Base-by-base conservation (phyloP, 2,797 vertebrate genomes). In the Steatocranus sp. region DNA sequence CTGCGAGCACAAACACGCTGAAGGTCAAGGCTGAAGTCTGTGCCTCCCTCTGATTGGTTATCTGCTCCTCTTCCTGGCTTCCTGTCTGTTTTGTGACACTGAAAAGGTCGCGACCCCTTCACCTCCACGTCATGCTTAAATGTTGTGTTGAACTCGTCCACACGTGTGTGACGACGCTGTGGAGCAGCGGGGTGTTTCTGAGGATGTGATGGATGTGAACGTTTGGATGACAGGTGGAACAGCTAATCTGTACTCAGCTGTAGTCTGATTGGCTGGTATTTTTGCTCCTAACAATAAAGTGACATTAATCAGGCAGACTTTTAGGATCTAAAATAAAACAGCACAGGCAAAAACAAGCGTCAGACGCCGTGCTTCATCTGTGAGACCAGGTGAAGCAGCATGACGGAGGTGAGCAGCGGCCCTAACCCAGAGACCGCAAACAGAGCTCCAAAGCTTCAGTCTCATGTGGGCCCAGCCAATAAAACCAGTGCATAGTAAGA, bases 41-140 rank as follows among this genome's bases (percentile, higher is more conserved):
- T 11, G 80, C 61, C 74, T 53, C 11, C 34, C 17, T 87, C 87
- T 80, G 83, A 90, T 88, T 93, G 85, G 88, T 11, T 93, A 92
- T 91, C 89, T 23, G 75, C 50, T 56, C 11, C 41, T 83, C 87
- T 90, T 89, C 90, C 86, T 83, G 85, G 70, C 79, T 90, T 90
- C 90, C 88, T 87, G 86, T 87, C 82, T 85, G 73, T 83, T 56
- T 76, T 17, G 78, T 51, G 86, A 85, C 8, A 11, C 8, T 56
- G 63, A 27, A 70, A 75, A 83, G 53, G 73, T 82, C 1, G 1
- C 2, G 14, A 76, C 63, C 50, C 56, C 11, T n/a, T 86, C 6
- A 17, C 79, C 86, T 83, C 41, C 43, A 30, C 6, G 2, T 5
- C 17, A 3, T 0, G 32, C 18, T 48, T 14, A 41, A 36, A 53